Conservation (phyloP, 2,888 invertebrate genomes). For the Xestia c-nigrum region DNA sequence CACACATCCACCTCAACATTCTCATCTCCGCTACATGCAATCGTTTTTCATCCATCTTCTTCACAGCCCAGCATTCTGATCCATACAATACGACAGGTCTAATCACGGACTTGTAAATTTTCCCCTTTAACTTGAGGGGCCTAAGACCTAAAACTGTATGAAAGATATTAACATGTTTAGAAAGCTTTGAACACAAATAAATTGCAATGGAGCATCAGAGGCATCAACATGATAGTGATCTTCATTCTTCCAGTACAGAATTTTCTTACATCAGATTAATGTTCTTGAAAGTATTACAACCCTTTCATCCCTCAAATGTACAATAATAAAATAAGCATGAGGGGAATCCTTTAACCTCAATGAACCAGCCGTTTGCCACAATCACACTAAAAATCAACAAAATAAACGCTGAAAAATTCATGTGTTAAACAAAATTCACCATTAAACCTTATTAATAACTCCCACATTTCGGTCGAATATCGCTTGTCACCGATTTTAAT, state of each 20-base stretch:
- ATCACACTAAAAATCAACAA: conserved; percentile 23
- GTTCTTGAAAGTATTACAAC: background rate
- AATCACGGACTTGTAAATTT: too few relatives aligned
- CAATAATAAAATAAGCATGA: background rate
- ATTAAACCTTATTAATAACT: conserved; percentile 34
- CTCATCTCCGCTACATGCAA: too few relatives aligned
- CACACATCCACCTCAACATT: too few relatives aligned
- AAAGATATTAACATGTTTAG: too few relatives aligned
- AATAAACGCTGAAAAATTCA: conserved; percentile 1
- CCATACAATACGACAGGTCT: too few relatives aligned
- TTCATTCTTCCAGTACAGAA: background rate
- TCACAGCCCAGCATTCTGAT: too few relatives aligned
- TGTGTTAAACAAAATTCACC: conserved; percentile 29
- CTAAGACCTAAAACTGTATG: too few relatives aligned
- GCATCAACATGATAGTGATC: background rate
- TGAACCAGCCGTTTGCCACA: background rate
- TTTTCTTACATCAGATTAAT: background rate
- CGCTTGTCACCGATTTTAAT: conserved; percentile 49
- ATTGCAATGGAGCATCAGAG: too few relatives aligned
- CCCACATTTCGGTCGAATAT: conserved; percentile 33
- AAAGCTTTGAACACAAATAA: background rate
- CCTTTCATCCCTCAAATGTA: background rate
- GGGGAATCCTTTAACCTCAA: background rate
- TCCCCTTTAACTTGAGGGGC: too few relatives aligned
- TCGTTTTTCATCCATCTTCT: too few relatives aligned